phyloP scores from a whole-genome alignment of 2,888 invertebrate species.

The Diarsia brunnea region DNA sequence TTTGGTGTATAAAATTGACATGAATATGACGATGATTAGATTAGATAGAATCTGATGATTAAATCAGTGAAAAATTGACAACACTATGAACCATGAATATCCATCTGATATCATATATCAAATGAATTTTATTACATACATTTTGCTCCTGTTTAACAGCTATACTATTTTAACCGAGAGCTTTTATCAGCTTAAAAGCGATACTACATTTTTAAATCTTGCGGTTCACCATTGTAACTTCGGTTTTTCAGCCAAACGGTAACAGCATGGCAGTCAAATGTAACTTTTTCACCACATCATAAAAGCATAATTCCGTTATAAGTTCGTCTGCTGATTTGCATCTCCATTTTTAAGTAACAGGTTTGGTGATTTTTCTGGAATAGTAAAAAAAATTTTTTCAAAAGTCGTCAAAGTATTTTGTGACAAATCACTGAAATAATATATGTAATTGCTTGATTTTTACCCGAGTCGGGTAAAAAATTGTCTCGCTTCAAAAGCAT shows the following conservation, averaged over 20 bases:
- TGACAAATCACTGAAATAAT: neutral
- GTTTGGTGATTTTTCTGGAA: constrained; percentile 77
- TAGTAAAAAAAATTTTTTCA: constrained; percentile 52
- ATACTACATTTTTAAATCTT: constrained; percentile 2
- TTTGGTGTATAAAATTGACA: constrained; percentile 57
- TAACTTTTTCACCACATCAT: constrained; percentile 21
- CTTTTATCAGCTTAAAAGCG: neutral
- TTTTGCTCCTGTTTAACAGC: constrained; percentile 4
- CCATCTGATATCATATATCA: constrained; percentile 46
- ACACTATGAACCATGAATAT: constrained; percentile 23
- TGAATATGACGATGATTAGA: constrained; percentile 40
- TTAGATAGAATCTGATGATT: constrained; percentile 42
- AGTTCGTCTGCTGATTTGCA: constrained; percentile 67
- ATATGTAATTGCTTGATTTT: no score
- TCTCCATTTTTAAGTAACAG: constrained; percentile 72
- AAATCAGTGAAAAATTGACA: constrained; percentile 34
- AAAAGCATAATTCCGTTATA: constrained; percentile 65
- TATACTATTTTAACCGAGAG: constrained; percentile 20
- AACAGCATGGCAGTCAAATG: constrained; percentile 6
- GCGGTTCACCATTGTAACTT: neutral
- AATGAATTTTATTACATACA: constrained; percentile 32
- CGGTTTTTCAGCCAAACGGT: neutral
- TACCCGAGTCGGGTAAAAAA: neutral
- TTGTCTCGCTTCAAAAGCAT: neutral
- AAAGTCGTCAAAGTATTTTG: neutral